A percentile compares a stretch with the other conserved stretches of the same genome.
phyloP scores from a whole-genome alignment of 2,113 vertebrate species.

The Myrmecophaga tridactyla region DNA sequence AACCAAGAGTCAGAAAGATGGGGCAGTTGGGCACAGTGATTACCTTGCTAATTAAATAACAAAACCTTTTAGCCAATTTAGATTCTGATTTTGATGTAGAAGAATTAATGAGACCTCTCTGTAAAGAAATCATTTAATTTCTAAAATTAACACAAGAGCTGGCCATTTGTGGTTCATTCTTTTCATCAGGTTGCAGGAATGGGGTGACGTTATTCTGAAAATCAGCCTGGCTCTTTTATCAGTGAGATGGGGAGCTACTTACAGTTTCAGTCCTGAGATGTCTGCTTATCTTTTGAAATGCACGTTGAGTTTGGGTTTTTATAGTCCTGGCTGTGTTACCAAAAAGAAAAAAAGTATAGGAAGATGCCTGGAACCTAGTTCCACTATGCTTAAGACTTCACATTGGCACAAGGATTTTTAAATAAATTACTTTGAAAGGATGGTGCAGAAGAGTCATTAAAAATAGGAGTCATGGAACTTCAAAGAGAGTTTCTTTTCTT shows the following conservation, averaged over 20 bases:
- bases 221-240: constrained; percentile 31
- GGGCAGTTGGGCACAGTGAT: neutral
- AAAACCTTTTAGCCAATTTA: neutral
- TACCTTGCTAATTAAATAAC: neutral
- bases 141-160: neutral
- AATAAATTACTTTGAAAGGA: constrained; percentile 41
- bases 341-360: neutral
- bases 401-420: constrained; percentile 5
- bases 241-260: neutral
- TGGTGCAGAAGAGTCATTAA: neutral
- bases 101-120: neutral
- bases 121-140: neutral
- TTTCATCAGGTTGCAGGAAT: neutral
- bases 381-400: neutral
- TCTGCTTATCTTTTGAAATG: constrained; percentile 8
- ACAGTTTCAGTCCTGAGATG: constrained; percentile 5
- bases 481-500: neutral
- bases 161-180: neutral
- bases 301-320: constrained; percentile 10
- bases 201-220: neutral
- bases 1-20: neutral
- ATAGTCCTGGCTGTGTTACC: neutral
- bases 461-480: neutral
- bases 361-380: neutral
- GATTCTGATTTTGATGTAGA: neutral